phyloP scores from a whole-genome alignment of 2,797 vertebrate genomes.

The Phrynocephalus forsythii region DNA sequence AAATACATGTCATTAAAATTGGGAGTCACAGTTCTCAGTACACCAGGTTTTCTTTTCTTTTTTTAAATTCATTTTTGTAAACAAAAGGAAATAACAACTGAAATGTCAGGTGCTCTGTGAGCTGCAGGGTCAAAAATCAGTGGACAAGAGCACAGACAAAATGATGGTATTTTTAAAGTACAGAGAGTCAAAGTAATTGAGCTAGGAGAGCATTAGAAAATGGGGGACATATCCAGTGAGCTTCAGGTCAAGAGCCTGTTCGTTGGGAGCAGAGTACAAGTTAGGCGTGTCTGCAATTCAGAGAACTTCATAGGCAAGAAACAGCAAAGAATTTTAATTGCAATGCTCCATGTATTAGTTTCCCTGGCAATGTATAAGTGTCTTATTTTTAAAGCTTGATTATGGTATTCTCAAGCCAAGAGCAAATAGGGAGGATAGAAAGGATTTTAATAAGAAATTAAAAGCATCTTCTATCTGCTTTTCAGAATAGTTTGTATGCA shows the following conservation, averaged over 20 bases:
- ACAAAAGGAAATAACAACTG: constrained; percentile 41
- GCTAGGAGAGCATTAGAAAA: constrained; percentile 54
- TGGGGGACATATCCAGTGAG: constrained; percentile 49
- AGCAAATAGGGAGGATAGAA: neutral
- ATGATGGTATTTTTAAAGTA: constrained; percentile 34
- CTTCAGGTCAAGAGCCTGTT: constrained; percentile 37
- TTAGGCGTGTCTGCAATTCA: constrained; percentile 41
- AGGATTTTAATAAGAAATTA: neutral
- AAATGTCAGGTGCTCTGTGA: constrained; percentile 56
- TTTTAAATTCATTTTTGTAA: constrained; percentile 23
- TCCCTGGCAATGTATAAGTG: neutral
- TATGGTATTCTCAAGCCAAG: neutral
- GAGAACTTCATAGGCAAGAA: constrained; percentile 38
- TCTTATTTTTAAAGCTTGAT: neutral
- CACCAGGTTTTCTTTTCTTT: constrained; percentile 50
- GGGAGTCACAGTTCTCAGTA: constrained; percentile 67
- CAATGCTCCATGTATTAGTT: neutral
- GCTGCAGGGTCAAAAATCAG: constrained; percentile 54
- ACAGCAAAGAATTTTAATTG: constrained; percentile 11
- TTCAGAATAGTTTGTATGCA: neutral
- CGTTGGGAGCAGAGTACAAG: constrained; percentile 25
- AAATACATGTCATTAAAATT: constrained; percentile 66
- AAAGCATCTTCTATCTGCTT: neutral
- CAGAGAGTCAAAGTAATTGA: constrained; percentile 46
- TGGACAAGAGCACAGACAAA: constrained; percentile 60